Percentiles rank a stretch among this genome's conserved stretches.
Conservation (phyloP, 2,888 invertebrate genomes). For the Megamerina dolium region DNA sequence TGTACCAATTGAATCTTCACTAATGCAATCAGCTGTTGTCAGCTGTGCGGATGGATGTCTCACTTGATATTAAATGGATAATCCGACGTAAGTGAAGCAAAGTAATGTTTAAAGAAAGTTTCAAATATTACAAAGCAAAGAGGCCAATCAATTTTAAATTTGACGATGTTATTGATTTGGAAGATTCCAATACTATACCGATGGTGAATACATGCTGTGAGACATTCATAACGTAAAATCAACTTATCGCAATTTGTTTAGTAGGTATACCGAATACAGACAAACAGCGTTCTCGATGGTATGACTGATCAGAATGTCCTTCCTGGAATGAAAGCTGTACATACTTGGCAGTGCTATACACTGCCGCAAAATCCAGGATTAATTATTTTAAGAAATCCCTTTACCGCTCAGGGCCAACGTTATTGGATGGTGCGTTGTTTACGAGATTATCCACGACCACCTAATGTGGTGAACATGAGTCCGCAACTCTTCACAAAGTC, state of each 20-base stretch:
- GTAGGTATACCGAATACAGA: constrained; percentile 1
- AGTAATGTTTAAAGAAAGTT: constrained; percentile 59
- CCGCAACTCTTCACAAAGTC: constrained; percentile 26
- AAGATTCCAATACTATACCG: constrained; percentile 6
- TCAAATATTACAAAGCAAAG: constrained; percentile 75
- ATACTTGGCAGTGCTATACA: constrained; percentile 60
- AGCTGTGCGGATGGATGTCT: too few relatives aligned
- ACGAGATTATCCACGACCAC: constrained; percentile 67
- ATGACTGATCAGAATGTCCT: constrained; percentile 56
- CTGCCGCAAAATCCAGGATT: constrained; percentile 65
- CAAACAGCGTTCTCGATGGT: constrained; percentile 49
- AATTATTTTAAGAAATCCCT: constrained; percentile 76
- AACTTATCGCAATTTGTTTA: too few relatives aligned
- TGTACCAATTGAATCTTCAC: too few relatives aligned
- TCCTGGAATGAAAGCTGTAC: constrained; percentile 35
- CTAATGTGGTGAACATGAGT: constrained; percentile 50
- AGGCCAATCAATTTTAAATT: constrained; percentile 60
- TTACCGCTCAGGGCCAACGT: constrained; percentile 67
- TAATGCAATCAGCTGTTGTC: too few relatives aligned
- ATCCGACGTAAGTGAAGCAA: background rate
- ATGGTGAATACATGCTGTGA: too few relatives aligned
- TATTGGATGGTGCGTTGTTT: constrained; percentile 79
- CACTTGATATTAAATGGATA: too few relatives aligned
- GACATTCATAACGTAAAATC: too few relatives aligned
- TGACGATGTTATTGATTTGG: constrained; percentile 58